These are phyloP conservation scores for Hylaea fasciaria DNA, from an alignment of 2,888 invertebrate species.

Conservation along the genomic window DNA sequence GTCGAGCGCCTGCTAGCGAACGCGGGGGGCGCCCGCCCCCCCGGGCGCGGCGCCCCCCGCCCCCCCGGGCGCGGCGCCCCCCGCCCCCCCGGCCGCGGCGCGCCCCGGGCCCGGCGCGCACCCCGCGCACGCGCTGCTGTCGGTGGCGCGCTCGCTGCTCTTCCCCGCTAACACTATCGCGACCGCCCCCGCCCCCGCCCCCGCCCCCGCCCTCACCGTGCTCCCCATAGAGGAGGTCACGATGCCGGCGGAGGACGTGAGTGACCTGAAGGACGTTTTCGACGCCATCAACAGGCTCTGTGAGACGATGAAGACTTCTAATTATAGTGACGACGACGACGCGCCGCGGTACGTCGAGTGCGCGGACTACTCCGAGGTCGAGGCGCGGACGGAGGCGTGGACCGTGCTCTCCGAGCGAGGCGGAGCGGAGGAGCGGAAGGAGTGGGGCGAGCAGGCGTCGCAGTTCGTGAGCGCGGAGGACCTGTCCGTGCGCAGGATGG, in stretches of 20 bases:
- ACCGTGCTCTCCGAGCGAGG: neutral
- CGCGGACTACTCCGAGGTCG: conserved; percentile 32
- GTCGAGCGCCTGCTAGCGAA: conserved; percentile 83
- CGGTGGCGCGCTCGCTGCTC: conserved; percentile 69
- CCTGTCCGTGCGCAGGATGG: conserved; percentile 45
- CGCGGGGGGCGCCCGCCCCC: conserved; percentile 71
- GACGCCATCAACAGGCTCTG: conserved; percentile 80
- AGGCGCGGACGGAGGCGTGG: conserved; percentile 29
- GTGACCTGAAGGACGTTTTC: conserved; percentile 77
- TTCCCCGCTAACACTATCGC: conserved; percentile 64
- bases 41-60: conserved; percentile 33
- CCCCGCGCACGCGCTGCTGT: conserved; percentile 67
- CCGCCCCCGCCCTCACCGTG: conserved; percentile 28
- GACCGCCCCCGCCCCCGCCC: conserved; percentile 18
- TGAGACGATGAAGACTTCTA: conserved; percentile 77
- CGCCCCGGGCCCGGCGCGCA: conserved; percentile 67
- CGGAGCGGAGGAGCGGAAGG: neutral
- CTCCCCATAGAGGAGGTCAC: conserved; percentile 64
- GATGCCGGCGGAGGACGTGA: conserved; percentile 68
- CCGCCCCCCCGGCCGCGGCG: conserved; percentile 56
- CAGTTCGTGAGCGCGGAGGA: conserved; percentile 59
- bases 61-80: conserved; percentile 31
- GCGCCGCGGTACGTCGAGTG: conserved; percentile 16
- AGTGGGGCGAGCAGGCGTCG: conserved; percentile 7
- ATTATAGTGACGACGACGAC: conserved; percentile 53